phyloP scores from a whole-genome alignment of 1,140 invertebrate species.

The Zaprionus kolodkinae region DNA sequence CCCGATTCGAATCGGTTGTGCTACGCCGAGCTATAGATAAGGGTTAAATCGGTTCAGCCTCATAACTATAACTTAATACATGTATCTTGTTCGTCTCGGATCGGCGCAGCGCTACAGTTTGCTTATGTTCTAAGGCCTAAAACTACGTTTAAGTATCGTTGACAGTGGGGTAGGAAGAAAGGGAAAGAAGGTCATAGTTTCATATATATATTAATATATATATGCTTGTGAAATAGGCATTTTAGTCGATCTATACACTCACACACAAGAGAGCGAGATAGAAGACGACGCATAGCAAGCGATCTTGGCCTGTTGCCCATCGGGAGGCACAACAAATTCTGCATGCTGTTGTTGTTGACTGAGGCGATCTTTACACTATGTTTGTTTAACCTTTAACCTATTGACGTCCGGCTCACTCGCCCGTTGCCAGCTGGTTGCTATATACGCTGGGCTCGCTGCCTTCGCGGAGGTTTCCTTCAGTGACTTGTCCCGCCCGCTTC shows the following conservation, averaged over 20 bases:
- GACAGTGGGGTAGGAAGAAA: constrained; percentile 26
- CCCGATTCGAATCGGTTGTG: neutral
- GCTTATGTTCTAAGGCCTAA: constrained; percentile 56
- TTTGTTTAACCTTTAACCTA: constrained; percentile 38
- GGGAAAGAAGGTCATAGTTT: neutral
- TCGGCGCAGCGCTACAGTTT: constrained; percentile 30
- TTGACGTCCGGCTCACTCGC: constrained; percentile 15
- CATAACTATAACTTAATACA: constrained; percentile 36
- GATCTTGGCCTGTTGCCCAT: neutral
- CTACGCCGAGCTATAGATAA: neutral
- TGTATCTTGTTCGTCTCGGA: constrained; percentile 36
- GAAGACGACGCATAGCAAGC: constrained; percentile 1
- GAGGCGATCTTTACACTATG: constrained; percentile 48
- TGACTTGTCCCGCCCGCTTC: constrained; percentile 71
- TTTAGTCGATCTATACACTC: neutral
- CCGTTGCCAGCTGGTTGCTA: neutral
- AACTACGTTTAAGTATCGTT: constrained; percentile 69
- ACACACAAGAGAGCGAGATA: neutral
- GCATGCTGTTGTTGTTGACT: constrained; percentile 2
- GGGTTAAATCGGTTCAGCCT: constrained; percentile 62
- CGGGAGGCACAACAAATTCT: neutral
- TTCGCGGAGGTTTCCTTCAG: constrained; percentile 37
- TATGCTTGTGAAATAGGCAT: constrained; percentile 12
- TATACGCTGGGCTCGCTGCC: neutral
- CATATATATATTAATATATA: constrained; percentile 7